These are phyloP conservation scores for Perca flavescens DNA, from an alignment of 2,113 vertebrate genomes.

Conservation along the genomic window DNA sequence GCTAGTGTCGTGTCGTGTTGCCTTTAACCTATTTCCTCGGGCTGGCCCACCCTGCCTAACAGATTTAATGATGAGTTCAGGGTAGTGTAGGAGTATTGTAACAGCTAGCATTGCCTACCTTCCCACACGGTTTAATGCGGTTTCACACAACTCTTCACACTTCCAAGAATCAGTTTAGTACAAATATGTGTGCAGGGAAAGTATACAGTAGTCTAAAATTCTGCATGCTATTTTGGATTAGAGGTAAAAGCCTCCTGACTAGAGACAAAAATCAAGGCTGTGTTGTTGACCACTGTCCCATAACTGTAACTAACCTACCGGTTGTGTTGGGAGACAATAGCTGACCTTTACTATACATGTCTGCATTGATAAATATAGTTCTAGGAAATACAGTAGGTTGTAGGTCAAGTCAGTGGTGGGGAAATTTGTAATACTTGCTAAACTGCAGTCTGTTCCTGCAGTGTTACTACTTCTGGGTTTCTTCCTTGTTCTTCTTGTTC, in stretches of 20 bases:
- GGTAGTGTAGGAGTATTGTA: conserved; percentile 31
- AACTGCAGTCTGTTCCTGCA: neutral
- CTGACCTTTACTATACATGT: neutral
- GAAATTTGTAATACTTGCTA: neutral
- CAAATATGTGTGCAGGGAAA: neutral
- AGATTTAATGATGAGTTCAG: conserved; percentile 7
- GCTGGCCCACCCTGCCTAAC: neutral
- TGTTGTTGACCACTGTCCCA: neutral
- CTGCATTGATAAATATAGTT: neutral
- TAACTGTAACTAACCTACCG: neutral
- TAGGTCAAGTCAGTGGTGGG: neutral
- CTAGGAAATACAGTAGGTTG: neutral
- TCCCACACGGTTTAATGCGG: conserved; percentile 3
- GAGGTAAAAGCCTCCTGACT: neutral
- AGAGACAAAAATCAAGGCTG: neutral
- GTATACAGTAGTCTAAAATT: neutral
- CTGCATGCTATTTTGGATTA: neutral
- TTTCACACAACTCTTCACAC: conserved; percentile 13
- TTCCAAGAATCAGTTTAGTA: neutral
- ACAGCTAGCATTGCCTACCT: neutral
- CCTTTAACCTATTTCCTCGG: neutral
- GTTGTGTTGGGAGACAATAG: neutral
- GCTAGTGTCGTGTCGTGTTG: neutral
- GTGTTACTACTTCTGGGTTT: neutral
- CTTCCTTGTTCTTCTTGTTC: conserved; percentile 10